phyloP scores from a whole-genome alignment of 2,888 invertebrate genomes.

The Agriotes lineatus region DNA sequence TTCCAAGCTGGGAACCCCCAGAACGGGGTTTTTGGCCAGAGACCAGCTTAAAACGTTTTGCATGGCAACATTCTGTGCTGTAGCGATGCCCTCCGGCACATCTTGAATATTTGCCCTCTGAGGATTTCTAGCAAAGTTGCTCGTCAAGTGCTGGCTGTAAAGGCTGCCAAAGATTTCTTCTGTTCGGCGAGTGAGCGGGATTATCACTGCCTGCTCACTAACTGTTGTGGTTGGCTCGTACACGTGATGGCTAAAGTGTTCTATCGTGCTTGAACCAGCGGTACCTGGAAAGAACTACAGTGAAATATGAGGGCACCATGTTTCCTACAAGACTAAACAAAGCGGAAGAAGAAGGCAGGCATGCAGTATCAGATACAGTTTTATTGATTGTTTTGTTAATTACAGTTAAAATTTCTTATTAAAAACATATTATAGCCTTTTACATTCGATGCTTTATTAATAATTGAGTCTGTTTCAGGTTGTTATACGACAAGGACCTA shows the following conservation, averaged over 20 bases:
- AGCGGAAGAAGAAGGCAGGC: too few species aligned
- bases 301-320: too few species aligned
- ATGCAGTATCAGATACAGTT: too few species aligned
- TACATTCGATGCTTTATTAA: too few species aligned
- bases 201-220: slow-evolving; percentile 72
- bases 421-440: too few species aligned
- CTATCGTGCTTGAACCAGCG: slow-evolving; percentile 68
- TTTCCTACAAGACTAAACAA: too few species aligned
- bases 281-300: slow-evolving; percentile 58
- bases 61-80: slow-evolving; percentile 45
- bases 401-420: too few species aligned
- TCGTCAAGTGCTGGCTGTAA: slow-evolving; percentile 55
- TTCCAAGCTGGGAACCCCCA: slow-evolving; percentile 51
- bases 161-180: slow-evolving; percentile 71
- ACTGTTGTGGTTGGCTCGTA: slow-evolving; percentile 71
- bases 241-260: slow-evolving; percentile 74
- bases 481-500: too few species aligned
- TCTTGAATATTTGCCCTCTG: slow-evolving; percentile 1
- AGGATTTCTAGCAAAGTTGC: slow-evolving; percentile 23
- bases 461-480: too few species aligned
- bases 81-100: neutral
- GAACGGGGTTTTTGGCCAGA: slow-evolving; percentile 59
- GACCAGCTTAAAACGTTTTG: slow-evolving; percentile 65
- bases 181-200: slow-evolving; percentile 74
- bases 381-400: too few species aligned